Conservation (phyloP, 2,888 invertebrate species). For the Polydrusus pterygomalis region DNA sequence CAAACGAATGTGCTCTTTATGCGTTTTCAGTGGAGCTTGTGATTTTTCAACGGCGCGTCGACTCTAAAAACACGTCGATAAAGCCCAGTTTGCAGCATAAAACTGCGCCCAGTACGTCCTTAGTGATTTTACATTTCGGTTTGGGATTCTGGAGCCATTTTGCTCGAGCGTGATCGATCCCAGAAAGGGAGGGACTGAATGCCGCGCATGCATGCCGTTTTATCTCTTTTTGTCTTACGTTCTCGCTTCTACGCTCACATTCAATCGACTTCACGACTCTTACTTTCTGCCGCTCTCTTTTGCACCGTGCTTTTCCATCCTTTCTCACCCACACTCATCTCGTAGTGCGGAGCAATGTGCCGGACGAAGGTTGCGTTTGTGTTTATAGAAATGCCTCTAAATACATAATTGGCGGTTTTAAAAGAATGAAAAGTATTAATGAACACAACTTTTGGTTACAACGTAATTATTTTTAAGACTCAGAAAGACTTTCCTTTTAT, state of each 20-base stretch:
- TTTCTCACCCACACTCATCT: slow-evolving; percentile 54
- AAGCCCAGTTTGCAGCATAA: slow-evolving; percentile 54
- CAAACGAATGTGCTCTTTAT: slow-evolving; percentile 70
- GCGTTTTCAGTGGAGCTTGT: slow-evolving; percentile 69
- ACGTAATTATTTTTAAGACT: slow-evolving; percentile 9
- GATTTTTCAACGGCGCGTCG: slow-evolving; percentile 70
- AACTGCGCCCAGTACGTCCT: slow-evolving; percentile 63
- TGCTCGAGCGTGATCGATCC: slow-evolving; percentile 71
- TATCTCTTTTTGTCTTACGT: slow-evolving; percentile 73
- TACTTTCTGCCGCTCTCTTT: slow-evolving; percentile 60
- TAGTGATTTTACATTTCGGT: slow-evolving; percentile 71
- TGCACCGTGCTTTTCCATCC: slow-evolving; percentile 47
- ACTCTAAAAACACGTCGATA: slow-evolving; percentile 69
- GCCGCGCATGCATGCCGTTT: slow-evolving; percentile 72
- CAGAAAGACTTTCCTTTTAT: neutral
- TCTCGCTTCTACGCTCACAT: slow-evolving; percentile 69
- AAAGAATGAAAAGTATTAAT: slow-evolving; percentile 23
- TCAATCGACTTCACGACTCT: slow-evolving; percentile 65
- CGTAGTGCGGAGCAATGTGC: slow-evolving; percentile 37
- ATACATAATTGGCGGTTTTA: slow-evolving; percentile 4
- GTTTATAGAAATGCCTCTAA: slow-evolving; percentile 13
- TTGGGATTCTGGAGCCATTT: slow-evolving; percentile 72
- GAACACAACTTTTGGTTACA: slow-evolving; percentile 12
- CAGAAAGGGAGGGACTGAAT: slow-evolving; percentile 69
- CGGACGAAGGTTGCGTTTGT: slow-evolving; percentile 36